A percentile compares a stretch with the other conserved stretches of the same genome.
Conservation (phyloP, 2,888 invertebrate genomes). For the Gasteruption jaculator region DNA sequence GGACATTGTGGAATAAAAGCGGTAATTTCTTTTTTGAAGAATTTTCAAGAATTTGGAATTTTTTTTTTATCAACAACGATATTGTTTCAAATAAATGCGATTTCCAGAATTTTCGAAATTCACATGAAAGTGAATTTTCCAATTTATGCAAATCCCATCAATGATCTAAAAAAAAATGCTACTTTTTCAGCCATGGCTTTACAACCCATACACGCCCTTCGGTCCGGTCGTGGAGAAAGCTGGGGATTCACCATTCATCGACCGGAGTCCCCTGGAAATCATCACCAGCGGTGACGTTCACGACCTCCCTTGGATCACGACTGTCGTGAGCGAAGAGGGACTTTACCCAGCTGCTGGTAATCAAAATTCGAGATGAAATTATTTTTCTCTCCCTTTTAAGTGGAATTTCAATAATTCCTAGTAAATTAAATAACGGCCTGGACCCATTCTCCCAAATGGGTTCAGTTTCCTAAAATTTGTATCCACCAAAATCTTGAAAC, state of each 20-base stretch:
- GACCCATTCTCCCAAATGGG: background rate
- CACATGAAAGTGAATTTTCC: too few species aligned
- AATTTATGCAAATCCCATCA: too few species aligned
- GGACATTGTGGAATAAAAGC: background rate
- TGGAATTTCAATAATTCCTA: background rate
- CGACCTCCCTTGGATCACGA: conserved; percentile 68
- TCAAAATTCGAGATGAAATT: too few species aligned
- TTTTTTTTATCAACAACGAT: too few species aligned
- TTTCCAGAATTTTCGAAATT: too few species aligned
- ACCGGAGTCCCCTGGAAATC: conserved; percentile 62
- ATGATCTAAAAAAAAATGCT: too few species aligned
- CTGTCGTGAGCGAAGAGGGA: conserved; percentile 69
- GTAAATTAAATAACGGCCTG: too few species aligned
- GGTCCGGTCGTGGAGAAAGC: conserved; percentile 66
- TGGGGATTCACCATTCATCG: conserved; percentile 61
- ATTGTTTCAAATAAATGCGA: too few species aligned
- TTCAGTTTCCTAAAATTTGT: conserved; percentile 5
- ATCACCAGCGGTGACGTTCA: conserved; percentile 59
- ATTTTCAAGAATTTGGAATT: too few species aligned
- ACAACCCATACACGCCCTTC: conserved; percentile 69
- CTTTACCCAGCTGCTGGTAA: conserved; percentile 68
- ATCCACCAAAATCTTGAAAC: too few species aligned
- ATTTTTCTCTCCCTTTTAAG: background rate
- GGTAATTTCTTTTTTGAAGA: too few species aligned
- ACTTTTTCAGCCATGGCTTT: conserved; percentile 56